These are phyloP conservation scores for Semibalanus balanoides DNA, from an alignment of 1,140 invertebrate genomes.

Conservation along the genomic window DNA sequence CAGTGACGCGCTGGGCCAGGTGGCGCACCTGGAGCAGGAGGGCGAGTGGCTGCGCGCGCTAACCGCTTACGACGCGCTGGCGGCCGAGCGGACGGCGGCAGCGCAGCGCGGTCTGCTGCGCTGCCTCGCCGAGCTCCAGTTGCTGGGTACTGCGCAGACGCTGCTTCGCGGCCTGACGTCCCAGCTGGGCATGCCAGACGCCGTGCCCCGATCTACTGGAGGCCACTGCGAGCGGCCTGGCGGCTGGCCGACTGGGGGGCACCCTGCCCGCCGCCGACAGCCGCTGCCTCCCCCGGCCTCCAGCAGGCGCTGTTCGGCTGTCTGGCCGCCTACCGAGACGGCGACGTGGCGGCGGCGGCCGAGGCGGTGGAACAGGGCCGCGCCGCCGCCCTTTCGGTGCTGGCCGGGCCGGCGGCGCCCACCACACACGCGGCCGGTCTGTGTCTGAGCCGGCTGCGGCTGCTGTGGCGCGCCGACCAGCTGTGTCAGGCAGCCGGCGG, in stretches of 20 bases:
- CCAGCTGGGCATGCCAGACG: background rate
- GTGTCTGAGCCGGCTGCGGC: background rate
- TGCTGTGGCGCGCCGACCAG: background rate
- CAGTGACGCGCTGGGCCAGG: background rate
- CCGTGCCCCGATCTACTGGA: background rate
- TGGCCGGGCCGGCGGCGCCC: background rate
- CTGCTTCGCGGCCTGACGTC: background rate
- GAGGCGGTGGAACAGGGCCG: background rate
- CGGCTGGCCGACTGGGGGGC: background rate
- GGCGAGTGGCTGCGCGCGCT: background rate
- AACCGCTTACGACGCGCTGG: background rate
- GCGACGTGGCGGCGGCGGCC: background rate
- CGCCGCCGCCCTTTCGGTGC: background rate
- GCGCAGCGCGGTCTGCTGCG: background rate
- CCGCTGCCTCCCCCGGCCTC: background rate
- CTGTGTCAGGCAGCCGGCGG: background rate
- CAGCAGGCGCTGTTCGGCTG: background rate
- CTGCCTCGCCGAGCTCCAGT: background rate
- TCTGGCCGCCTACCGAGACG: background rate
- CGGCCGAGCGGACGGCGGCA: background rate
- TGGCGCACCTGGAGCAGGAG: background rate
- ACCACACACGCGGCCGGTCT: background rate
- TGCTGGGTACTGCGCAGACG: background rate
- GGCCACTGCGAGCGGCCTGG: background rate
- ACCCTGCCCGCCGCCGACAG: background rate